Evolutionary conservation across 2,888 invertebrate species (phyloP).

Genomic region (Entomobrya proxima): DNA sequence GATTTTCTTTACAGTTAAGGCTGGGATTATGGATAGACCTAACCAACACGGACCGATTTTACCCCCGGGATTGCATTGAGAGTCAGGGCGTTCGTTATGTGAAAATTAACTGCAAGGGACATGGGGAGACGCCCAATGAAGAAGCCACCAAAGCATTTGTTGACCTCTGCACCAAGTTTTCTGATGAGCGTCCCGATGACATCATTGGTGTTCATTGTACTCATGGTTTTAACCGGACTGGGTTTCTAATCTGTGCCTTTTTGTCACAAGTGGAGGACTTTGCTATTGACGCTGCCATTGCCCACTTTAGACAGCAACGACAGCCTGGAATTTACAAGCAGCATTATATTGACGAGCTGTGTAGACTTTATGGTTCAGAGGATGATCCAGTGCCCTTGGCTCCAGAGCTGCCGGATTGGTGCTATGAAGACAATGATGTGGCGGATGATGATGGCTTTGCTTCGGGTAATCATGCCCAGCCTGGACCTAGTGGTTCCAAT

Average conservation of each 20-base stretch:
- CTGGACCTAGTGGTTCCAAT: constrained; percentile 61
- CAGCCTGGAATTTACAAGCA: constrained; percentile 98
- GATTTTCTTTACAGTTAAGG: constrained; percentile 81
- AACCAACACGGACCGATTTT: constrained; percentile 96
- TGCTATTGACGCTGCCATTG: constrained; percentile 89
- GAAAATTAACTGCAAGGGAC: constrained; percentile 93
- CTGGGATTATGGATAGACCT: constrained; percentile 97
- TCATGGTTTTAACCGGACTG: constrained; percentile 98
- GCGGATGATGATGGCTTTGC: constrained; percentile 77
- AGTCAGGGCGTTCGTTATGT: constrained; percentile 87
- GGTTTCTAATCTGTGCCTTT: constrained; percentile 94
- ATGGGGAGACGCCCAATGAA: constrained; percentile 91
- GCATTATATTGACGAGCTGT: constrained; percentile 94
- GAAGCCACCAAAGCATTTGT: constrained; percentile 93
- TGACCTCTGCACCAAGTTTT: constrained; percentile 86
- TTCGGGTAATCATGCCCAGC: constrained; percentile 43
- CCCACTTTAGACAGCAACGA: constrained; percentile 85
- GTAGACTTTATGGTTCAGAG: constrained; percentile 86
- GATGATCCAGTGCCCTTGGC: constrained; percentile 83
- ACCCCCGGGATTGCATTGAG: constrained; percentile 89
- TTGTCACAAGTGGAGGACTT: constrained; percentile 90
- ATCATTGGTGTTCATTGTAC: constrained; percentile 94
- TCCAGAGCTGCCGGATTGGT: constrained; percentile 92
- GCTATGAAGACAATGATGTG: constrained; percentile 82
- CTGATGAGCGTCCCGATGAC: constrained; percentile 87